Base-by-base conservation (phyloP, 2,888 invertebrate species). In the Acrobasis suavella region DNA sequence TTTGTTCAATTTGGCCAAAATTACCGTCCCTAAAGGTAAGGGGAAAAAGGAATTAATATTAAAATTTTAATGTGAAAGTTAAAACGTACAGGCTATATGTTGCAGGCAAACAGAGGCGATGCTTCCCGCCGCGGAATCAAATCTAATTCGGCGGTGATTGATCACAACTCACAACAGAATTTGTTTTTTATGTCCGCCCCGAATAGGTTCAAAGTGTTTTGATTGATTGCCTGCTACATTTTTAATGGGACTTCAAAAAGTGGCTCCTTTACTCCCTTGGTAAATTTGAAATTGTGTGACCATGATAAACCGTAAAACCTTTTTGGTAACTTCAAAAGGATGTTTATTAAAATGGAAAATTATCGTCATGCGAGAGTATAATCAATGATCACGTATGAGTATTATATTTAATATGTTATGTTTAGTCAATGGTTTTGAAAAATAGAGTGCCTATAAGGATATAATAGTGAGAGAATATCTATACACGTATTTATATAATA, bases 121-220 rank as follows among this genome's bases (percentile, higher is more conserved):
- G 62, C 69, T 68, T 67, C 65, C 66, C 65, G 67, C 66, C 69
- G 66, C 59, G 65, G 67, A 78, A 80, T 77, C 71, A 76, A 78
- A 78, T 77, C 75, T 76, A 76, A 78, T 78, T 70, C 69, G 69
- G 69, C 67, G 75, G 77, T 78, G 84, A 85, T 85, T 80, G 82
- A 84, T 81, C 77, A 69, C 73, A 16, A n/a, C 55, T 10, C n/a
- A 37, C 55, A 38, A 55, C 46, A 70, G 67, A 72, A 73, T 78
- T 74, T 74, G 71, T 39, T 77, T 72, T 79, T 73, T 78, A 74
- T 72, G 69, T n/a, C 32, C 12, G 42, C 50, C 9, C 61, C 56
- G 63, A 63, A 65, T 63, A 61, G 63, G 58, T 58, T 58, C 58
- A 63, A 63, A 63, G 65, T 61, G 60, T 37, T 61, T 58, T 63